phyloP scores from a whole-genome alignment of 2,797 vertebrate genomes.

The Poecilia velifera region DNA sequence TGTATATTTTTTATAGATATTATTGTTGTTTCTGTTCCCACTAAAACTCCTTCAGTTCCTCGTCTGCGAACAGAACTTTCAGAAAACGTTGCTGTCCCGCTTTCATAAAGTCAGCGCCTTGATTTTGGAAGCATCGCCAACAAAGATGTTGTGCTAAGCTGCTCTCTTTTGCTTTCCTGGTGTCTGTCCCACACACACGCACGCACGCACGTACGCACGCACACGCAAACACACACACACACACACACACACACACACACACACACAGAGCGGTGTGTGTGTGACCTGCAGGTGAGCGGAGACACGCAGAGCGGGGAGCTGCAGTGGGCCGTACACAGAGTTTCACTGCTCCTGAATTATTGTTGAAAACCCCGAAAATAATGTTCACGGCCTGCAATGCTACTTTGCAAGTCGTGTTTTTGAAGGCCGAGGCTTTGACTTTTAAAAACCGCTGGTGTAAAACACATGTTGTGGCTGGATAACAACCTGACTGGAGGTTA shows the following conservation, averaged over 20 bases:
- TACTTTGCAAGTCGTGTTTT: neutral
- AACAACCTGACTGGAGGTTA: neutral
- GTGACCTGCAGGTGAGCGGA: neutral
- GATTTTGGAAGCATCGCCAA: neutral
- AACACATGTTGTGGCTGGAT: neutral
- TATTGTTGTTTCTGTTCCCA: neutral
- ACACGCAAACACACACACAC: neutral
- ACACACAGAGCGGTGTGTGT: neutral
- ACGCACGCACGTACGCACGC: too few species aligned
- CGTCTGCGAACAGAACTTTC: neutral
- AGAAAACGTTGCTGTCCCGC: neutral
- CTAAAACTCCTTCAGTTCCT: neutral
- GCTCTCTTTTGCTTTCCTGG: neutral
- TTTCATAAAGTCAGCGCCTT: neutral
- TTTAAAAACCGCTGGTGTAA: neutral
- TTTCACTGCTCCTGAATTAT: neutral
- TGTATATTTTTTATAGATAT: neutral
- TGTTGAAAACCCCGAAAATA: neutral
- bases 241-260: neutral
- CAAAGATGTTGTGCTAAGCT: neutral
- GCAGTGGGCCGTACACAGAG: too few species aligned
- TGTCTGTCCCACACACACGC: neutral
- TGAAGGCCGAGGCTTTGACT: neutral
- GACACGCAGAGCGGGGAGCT: neutral
- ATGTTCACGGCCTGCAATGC: neutral